phyloP scores from a whole-genome alignment of 92 coral and sea anemone species.

The Diadumene lineata region DNA sequence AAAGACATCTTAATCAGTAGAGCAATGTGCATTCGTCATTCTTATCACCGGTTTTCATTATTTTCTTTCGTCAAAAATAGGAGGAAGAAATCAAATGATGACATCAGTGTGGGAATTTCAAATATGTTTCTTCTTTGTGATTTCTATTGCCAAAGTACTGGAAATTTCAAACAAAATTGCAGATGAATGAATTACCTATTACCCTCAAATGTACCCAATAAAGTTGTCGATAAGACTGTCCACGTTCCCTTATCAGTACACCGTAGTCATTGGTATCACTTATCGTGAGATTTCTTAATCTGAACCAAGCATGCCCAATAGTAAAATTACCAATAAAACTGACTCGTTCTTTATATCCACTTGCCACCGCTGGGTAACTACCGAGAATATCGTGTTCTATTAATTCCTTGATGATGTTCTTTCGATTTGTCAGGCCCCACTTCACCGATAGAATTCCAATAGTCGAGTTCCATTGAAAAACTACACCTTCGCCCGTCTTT shows the following conservation, averaged over 20 bases:
- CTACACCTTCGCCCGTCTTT: not conserved
- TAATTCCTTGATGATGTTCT: not conserved
- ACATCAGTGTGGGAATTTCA: too few species aligned
- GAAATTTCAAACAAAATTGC: too few species aligned
- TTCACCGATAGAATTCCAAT: not conserved
- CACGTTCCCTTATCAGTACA: not conserved
- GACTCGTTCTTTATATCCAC: not conserved
- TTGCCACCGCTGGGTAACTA: not conserved
- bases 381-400: not conserved
- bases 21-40: too few species aligned
- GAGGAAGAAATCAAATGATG: too few species aligned
- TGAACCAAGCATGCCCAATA: not conserved
- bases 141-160: too few species aligned
- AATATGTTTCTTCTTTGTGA: too few species aligned
- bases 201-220: not conserved
- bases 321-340: slow-evolving; percentile 1
- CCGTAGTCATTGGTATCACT: not conserved
- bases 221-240: not conserved
- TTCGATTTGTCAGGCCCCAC: not conserved
- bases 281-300: not conserved
- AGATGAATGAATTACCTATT: too few species aligned
- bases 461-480: not conserved
- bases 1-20: too few species aligned
- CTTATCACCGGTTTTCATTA: too few species aligned
- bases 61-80: too few species aligned